Base-by-base conservation (phyloP, 2,113 vertebrate genomes). In the Chloropsis cyanopogon region DNA sequence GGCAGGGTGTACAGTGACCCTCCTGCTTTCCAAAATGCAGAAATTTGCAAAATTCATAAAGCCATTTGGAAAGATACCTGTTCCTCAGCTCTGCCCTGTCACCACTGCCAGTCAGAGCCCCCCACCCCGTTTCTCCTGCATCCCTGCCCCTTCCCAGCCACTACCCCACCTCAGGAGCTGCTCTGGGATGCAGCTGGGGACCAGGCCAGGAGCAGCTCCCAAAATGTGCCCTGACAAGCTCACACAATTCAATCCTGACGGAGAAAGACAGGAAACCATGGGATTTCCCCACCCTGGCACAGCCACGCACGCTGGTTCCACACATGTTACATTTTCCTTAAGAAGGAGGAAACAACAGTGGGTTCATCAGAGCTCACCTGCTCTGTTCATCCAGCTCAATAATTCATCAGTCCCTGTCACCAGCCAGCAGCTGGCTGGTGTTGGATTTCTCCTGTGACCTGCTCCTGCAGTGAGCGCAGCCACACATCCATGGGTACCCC, bases 401-500 rank as follows among this genome's bases (percentile, higher is more conserved):
- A 91, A 96, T 53, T 83, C 47, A 61, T 26, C 0, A 0, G 47
- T 17, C 4, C 59, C 42, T 15, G 28, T 9, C 3, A 8, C 24
- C 86, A 78, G 46, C 31, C 2, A 5, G n/a, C 77, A 75, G 68
- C 52, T 42, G 64, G n/a, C 52, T 57, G 65, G 86, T 57, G 77
- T 54, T 86, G 66, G 52, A 35, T 84, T 76, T 65, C 86, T 4
- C 1, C 79, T 2, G 2, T 42, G 82, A 69, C 41, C 54, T 1
- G 1, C 5, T 26, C 21, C 29, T 39, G 1, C 7, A 2, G 46
- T 0, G 26, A 68, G 42, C 0, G 0, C 68, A 60, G 85, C 54
- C 7, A 1, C 12, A 2, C 15, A 11, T 41, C 37, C 3, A 1
- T 1, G 8, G 9, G 37, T 23, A 2, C 24, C 35, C 10, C 0